Percentiles rank a stretch among this genome's conserved stretches.
Conservation (phyloP, 2,888 invertebrate genomes). For the Chloroclystis v-ata region DNA sequence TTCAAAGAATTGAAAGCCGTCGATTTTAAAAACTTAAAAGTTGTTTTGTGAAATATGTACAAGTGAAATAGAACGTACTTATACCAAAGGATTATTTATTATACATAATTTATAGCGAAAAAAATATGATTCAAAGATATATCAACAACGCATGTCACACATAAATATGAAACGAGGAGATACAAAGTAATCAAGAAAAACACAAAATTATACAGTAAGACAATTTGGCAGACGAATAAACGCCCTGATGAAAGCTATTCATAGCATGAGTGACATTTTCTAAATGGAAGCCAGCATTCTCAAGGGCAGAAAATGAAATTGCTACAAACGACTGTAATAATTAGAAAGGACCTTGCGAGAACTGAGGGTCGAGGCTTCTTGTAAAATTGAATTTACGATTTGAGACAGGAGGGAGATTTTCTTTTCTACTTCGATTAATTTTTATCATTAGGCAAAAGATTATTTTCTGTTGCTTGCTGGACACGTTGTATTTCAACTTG, state of each 20-base stretch:
- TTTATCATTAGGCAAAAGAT: neutral
- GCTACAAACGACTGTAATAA: slow-evolving; percentile 31
- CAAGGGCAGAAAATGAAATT: slow-evolving; percentile 30
- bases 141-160: neutral
- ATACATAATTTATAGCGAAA: too few species aligned
- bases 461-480: too few species aligned
- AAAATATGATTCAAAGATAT: too few species aligned
- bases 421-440: slow-evolving; percentile 4
- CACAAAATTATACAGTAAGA: slow-evolving; percentile 10
- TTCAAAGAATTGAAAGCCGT: neutral
- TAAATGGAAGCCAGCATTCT: slow-evolving; percentile 24
- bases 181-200: slow-evolving; percentile 10
- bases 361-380: slow-evolving; percentile 14
- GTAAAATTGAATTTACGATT: slow-evolving; percentile 25
- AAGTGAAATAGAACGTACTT: too few species aligned
- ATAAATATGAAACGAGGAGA: neutral
- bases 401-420: slow-evolving; percentile 7
- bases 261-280: slow-evolving; percentile 25
- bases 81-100: too few species aligned
- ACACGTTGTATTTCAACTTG: too few species aligned
- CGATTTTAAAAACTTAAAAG: too few species aligned
- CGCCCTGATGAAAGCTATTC: slow-evolving; percentile 44
- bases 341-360: slow-evolving; percentile 23
- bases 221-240: slow-evolving; percentile 1
- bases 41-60: too few species aligned